phyloP scores from a whole-genome alignment of 2,888 invertebrate genomes.

The Dicyrtoma fusca region DNA sequence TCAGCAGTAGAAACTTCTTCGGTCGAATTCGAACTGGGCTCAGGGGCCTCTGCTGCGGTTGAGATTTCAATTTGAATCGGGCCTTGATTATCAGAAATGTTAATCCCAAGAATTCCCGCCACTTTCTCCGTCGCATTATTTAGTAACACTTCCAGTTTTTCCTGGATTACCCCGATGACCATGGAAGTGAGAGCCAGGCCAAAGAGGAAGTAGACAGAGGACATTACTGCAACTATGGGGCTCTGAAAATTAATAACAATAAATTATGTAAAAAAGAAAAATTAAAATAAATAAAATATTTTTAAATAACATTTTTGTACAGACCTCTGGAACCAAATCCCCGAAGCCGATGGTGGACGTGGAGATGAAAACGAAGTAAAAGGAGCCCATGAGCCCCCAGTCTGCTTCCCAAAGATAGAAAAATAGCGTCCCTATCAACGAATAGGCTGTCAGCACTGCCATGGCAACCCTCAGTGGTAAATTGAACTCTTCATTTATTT shows the following conservation, averaged over 20 bases:
- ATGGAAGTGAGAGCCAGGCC: constrained; percentile 94
- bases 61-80: neutral
- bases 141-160: constrained; percentile 45
- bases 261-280: neutral
- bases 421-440: constrained; percentile 80
- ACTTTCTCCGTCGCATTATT: constrained; percentile 39
- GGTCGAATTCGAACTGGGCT: neutral
- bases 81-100: neutral
- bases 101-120: constrained; percentile 1
- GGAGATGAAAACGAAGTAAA: constrained; percentile 96
- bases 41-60: neutral
- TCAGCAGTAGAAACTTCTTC: no score
- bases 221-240: constrained; percentile 85
- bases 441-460: constrained; percentile 79
- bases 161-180: constrained; percentile 94
- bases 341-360: constrained; percentile 98
- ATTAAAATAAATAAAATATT: neutral
- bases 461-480: constrained; percentile 89
- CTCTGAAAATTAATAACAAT: constrained; percentile 63
- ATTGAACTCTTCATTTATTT: constrained; percentile 91
- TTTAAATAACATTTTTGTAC: constrained; percentile 8
- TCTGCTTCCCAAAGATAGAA: constrained; percentile 73
- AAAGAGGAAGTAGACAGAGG: constrained; percentile 89
- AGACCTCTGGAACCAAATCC: constrained; percentile 79
- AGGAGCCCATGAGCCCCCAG: constrained; percentile 91